Evolutionary conservation across 2,113 vertebrate species (phyloP).

Genomic region (Trematocara nigrifrons): DNA sequence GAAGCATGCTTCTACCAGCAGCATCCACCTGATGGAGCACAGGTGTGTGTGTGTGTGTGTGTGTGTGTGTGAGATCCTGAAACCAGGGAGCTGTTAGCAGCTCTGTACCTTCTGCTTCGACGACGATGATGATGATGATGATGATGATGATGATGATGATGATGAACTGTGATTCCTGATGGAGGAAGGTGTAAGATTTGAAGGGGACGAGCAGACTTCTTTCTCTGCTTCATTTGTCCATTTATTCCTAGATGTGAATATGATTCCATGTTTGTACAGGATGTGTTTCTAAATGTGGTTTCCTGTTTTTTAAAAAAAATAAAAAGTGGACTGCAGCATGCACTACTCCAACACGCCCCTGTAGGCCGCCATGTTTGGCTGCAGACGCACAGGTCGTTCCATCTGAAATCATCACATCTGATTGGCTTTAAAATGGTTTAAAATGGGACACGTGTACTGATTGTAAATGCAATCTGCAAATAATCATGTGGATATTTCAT

Average conservation of each 20-base stretch:
- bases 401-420: background rate
- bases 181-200: background rate
- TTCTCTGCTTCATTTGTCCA: background rate
- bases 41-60: background rate
- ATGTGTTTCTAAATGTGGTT: constrained; percentile 54
- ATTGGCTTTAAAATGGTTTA: background rate
- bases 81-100: background rate
- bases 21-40: background rate
- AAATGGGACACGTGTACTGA: background rate
- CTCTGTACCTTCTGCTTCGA: constrained; percentile 9
- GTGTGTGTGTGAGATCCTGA: background rate
- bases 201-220: background rate
- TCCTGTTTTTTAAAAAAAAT: background rate
- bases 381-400: background rate
- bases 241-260: constrained; percentile 54
- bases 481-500: background rate
- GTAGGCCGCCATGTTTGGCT: constrained; percentile 40
- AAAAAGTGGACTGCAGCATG: constrained; percentile 52
- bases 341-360: constrained; percentile 22
- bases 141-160: background rate
- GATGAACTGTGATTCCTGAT: background rate
- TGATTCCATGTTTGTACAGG: constrained; percentile 65
- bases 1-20: background rate
- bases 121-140: too few species aligned
- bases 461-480: background rate